Conservation (phyloP, 2,113 vertebrate genomes). For the Dasypus novemcinctus region DNA sequence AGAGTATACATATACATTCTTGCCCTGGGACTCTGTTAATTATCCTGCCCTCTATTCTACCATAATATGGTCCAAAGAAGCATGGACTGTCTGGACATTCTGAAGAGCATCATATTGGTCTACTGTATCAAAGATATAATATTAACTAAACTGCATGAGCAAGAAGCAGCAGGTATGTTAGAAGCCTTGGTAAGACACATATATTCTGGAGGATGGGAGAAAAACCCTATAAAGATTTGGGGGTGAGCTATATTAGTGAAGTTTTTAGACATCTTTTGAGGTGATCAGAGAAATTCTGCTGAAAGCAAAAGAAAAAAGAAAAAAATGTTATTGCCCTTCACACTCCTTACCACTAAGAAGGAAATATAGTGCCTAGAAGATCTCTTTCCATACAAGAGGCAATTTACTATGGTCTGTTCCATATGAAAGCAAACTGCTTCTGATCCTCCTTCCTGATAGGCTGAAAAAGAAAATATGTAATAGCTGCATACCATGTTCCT, state of each 20-base stretch:
- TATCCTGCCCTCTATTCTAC: neutral
- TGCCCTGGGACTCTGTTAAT: neutral
- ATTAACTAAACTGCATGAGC: neutral
- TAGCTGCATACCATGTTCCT: neutral
- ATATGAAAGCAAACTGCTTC: neutral
- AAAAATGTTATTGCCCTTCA: neutral
- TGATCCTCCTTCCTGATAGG: neutral
- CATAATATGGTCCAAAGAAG: constrained; percentile 15
- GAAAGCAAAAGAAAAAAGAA: neutral
- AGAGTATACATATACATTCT: too few relatives aligned
- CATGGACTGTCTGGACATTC: neutral
- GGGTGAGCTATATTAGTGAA: neutral
- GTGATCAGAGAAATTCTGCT: neutral
- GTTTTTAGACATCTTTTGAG: neutral
- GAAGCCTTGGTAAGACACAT: too few relatives aligned
- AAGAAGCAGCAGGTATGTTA: neutral
- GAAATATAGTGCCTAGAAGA: neutral
- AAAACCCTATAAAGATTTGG: neutral
- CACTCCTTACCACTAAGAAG: neutral
- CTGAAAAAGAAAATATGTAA: neutral
- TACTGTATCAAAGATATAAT: neutral
- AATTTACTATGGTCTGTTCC: neutral
- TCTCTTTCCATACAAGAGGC: neutral
- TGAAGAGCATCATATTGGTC: neutral
- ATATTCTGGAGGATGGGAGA: neutral